Percentiles rank a stretch among this genome's conserved stretches.
Evolutionary conservation across 2,113 vertebrate genomes (phyloP).

Genomic region (Zeus faber): DNA sequence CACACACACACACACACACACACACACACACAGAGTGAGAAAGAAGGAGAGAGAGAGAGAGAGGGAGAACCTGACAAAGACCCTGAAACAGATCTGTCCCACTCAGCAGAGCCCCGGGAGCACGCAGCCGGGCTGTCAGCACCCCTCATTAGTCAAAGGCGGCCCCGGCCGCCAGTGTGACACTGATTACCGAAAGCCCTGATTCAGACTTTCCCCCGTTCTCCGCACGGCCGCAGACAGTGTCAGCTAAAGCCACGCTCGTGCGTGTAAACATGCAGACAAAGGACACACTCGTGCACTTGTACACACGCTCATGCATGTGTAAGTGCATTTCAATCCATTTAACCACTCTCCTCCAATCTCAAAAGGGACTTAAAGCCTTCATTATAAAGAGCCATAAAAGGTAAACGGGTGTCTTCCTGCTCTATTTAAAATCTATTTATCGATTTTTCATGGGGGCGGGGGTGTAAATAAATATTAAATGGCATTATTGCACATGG

Average conservation of each 20-base stretch:
- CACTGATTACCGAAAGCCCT: constrained; percentile 75
- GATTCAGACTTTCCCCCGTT: constrained; percentile 70
- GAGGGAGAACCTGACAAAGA: constrained; percentile 58
- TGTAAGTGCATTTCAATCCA: constrained; percentile 48
- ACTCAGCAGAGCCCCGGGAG: constrained; percentile 73
- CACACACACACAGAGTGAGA: constrained; percentile 4
- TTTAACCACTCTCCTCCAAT: constrained; percentile 39
- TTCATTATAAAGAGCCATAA: constrained; percentile 59
- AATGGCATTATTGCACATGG: constrained; percentile 46
- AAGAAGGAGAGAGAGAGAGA: constrained; percentile 26
- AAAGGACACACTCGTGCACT: neutral
- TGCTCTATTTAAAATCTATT: constrained; percentile 58
- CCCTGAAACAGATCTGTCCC: constrained; percentile 72
- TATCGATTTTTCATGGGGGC: constrained; percentile 44
- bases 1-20: constrained; percentile 17
- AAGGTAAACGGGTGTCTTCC: constrained; percentile 48
- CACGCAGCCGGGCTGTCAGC: constrained; percentile 73
- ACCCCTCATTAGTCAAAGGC: constrained; percentile 80
- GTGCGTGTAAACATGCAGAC: constrained; percentile 13
- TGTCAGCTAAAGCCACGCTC: constrained; percentile 51
- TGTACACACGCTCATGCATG: constrained; percentile 11
- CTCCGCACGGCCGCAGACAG: constrained; percentile 60
- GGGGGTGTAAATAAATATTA: constrained; percentile 52
- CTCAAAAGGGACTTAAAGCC: constrained; percentile 31
- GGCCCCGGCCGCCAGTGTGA: constrained; percentile 74